Evolutionary conservation across 2,888 invertebrate genomes (phyloP).

Genomic region (Trichogramma dendrolimi): DNA sequence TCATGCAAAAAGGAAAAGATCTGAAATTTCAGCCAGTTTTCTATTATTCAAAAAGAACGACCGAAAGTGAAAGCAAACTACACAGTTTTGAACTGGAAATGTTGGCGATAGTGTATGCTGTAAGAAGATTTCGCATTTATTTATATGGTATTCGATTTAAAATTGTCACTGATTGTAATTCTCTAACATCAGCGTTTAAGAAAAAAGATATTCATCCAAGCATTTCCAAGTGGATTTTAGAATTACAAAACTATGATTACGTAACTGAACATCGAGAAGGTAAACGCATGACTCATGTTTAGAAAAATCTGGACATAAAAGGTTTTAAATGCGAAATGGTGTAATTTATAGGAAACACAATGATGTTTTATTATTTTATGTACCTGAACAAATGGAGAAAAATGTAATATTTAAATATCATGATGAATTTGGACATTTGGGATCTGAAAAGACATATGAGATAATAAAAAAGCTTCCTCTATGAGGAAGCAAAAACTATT

Average conservation of each 20-base stretch:
- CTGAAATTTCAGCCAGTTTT: slow-evolving; percentile 26
- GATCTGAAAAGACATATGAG: slow-evolving; percentile 24
- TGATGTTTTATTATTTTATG: slow-evolving; percentile 25
- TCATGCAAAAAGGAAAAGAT: slow-evolving; percentile 28
- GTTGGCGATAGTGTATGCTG: slow-evolving; percentile 36
- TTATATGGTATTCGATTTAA: slow-evolving; percentile 34
- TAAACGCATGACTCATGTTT: slow-evolving; percentile 29
- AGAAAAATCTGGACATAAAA: slow-evolving; percentile 25
- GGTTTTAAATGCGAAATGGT: slow-evolving; percentile 30
- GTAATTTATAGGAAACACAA: slow-evolving; percentile 29
- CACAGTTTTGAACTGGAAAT: slow-evolving; percentile 38
- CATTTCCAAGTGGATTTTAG: slow-evolving; percentile 30
- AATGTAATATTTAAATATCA: slow-evolving; percentile 26
- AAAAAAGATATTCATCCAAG: slow-evolving; percentile 29
- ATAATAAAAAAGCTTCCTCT: slow-evolving; percentile 18
- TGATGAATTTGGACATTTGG: slow-evolving; percentile 27
- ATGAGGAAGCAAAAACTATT: too few relatives aligned
- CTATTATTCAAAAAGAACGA: slow-evolving; percentile 34
- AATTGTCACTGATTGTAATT: slow-evolving; percentile 39
- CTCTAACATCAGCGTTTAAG: slow-evolving; percentile 29
- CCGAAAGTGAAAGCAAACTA: slow-evolving; percentile 34
- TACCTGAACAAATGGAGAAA: slow-evolving; percentile 24
- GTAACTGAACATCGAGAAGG: slow-evolving; percentile 26
- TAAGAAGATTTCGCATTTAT: slow-evolving; percentile 38
- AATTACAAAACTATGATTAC: slow-evolving; percentile 29